A percentile compares a stretch with the other conserved stretches of the same genome.
These are phyloP conservation scores for Philereme transversata DNA, from an alignment of 2,888 invertebrate species.

Conservation along the genomic window DNA sequence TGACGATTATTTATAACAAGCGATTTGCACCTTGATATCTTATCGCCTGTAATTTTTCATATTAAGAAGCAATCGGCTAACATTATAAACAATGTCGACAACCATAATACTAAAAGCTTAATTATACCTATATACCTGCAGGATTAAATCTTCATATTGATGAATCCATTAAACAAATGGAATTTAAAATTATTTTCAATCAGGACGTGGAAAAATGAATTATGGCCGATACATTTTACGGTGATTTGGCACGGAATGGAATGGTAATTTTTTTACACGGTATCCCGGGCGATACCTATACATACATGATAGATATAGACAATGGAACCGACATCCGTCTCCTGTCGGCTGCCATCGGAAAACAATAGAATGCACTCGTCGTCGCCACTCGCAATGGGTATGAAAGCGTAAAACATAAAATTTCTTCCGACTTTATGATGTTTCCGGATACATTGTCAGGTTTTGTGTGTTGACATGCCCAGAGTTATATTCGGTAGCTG, in stretches of 20 bases:
- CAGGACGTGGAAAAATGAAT: constrained; percentile 31
- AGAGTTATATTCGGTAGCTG: not conserved
- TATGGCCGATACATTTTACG: constrained; percentile 27
- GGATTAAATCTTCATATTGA: constrained; percentile 25
- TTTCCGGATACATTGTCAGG: constrained; percentile 43
- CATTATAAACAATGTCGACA: not conserved
- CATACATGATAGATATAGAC: constrained; percentile 34
- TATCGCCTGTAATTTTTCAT: not conserved
- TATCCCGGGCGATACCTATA: constrained; percentile 13
- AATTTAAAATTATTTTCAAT: constrained; percentile 38
- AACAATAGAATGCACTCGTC: constrained; percentile 69
- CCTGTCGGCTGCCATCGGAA: constrained; percentile 61
- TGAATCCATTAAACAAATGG: constrained; percentile 27
- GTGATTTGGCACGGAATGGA: constrained; percentile 11
- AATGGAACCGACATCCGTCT: constrained; percentile 60
- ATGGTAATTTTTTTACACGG: constrained; percentile 32
- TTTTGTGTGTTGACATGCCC: constrained; percentile 28
- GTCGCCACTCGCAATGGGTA: constrained; percentile 50
- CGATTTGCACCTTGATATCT: not conserved
- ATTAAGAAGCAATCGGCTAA: not conserved
- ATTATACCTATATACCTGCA: constrained; percentile 1
- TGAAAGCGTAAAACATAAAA: constrained; percentile 55
- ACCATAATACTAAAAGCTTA: constrained; percentile 2
- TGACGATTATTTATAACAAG: constrained; percentile 4
- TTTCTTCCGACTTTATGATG: constrained; percentile 53